Evolutionary conservation across 2,888 invertebrate genomes (phyloP).

Genomic region (Heliconius erato): DNA sequence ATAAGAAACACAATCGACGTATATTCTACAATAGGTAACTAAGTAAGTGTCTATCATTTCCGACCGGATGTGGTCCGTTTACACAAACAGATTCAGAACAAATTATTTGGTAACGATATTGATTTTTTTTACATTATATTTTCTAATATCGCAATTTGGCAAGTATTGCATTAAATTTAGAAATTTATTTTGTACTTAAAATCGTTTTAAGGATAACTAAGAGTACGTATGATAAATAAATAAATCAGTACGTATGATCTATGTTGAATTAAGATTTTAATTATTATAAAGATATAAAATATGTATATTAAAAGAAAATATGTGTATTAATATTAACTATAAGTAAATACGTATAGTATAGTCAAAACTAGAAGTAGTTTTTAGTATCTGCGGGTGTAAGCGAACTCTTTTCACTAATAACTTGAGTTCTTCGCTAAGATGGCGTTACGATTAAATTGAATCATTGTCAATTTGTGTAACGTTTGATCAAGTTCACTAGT

Average conservation of each 20-base stretch:
- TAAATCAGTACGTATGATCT: no score
- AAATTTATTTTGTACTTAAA: background rate
- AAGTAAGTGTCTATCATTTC: constrained; percentile 5
- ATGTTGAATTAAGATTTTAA: no score
- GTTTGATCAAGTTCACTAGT: constrained; percentile 45
- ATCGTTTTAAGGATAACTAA: background rate
- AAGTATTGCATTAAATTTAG: background rate
- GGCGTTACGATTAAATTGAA: constrained; percentile 32
- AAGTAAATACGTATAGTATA: no score
- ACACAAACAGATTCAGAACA: constrained; percentile 29
- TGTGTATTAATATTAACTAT: no score
- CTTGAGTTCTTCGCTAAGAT: background rate
- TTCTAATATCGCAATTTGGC: constrained; percentile 9
- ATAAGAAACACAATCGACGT: constrained; percentile 12
- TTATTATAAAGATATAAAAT: no score
- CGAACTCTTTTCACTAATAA: background rate
- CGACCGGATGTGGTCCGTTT: constrained; percentile 20
- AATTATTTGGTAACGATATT: constrained; percentile 29
- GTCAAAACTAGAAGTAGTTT: no score
- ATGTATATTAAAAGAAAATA: no score
- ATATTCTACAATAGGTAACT: background rate
- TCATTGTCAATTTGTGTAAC: constrained; percentile 41
- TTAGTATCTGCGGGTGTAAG: constrained; percentile 4
- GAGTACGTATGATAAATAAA: no score
- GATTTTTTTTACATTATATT: constrained; percentile 2